These are phyloP conservation scores for Amphiprion percula DNA, from an alignment of 2,113 vertebrate species.

Conservation along the genomic window DNA sequence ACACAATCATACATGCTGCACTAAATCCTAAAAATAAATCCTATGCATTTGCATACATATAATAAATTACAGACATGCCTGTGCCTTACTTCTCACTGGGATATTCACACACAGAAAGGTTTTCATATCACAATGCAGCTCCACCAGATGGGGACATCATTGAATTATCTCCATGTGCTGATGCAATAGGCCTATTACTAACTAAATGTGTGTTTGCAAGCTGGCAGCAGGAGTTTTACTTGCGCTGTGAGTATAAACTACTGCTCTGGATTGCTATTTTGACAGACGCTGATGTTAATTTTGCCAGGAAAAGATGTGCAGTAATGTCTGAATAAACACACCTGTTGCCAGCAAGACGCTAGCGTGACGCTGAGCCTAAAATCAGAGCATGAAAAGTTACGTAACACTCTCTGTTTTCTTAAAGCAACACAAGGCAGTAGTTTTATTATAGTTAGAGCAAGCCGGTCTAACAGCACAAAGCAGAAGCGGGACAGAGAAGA, in stretches of 20 bases:
- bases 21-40: too few species aligned
- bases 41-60: too few species aligned
- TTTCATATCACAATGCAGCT: constrained; percentile 1
- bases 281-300: not conserved
- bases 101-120: not conserved
- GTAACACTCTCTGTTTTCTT: constrained; percentile 19
- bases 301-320: not conserved
- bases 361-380: constrained; percentile 21
- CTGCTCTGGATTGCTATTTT: constrained; percentile 7
- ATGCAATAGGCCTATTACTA: constrained; percentile 3
- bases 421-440: constrained; percentile 25
- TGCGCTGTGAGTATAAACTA: not conserved
- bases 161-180: constrained; percentile 13
- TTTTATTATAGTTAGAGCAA: constrained; percentile 15
- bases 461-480: constrained; percentile 16
- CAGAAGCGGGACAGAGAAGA: constrained; percentile 15
- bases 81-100: not conserved
- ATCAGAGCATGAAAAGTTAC: constrained; percentile 30
- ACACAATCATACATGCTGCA: not conserved
- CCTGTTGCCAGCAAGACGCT: constrained; percentile 37
- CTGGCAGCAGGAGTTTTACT: not conserved
- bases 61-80: too few species aligned
- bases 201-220: constrained; percentile 1
- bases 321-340: constrained; percentile 34
- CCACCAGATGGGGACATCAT: constrained; percentile 16